Evolutionary conservation across 2,113 vertebrate species (phyloP).

Genomic region (Grallaria varia): DNA sequence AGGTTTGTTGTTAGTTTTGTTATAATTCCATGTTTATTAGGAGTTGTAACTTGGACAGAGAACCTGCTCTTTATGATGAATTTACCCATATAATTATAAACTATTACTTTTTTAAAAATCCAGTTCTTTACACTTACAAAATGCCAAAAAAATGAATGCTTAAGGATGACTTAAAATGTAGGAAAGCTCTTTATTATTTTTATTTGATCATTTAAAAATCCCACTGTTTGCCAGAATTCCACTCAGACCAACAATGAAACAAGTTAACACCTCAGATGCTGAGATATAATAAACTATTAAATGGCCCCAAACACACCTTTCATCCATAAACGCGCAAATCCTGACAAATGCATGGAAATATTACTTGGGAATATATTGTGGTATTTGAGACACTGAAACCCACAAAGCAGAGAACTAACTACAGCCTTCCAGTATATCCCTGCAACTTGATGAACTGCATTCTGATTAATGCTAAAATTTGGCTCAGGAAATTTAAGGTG

Average conservation of each 20-base stretch:
- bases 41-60: background rate
- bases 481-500: conserved; percentile 7
- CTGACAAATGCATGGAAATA: background rate
- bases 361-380: background rate
- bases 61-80: background rate
- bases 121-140: background rate
- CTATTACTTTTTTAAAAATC: background rate
- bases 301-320: background rate
- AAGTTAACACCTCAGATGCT: conserved; percentile 20
- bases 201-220: conserved; percentile 34
- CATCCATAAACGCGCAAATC: background rate
- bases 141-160: background rate
- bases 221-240: background rate
- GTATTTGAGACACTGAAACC: background rate
- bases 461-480: conserved; percentile 27
- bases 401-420: background rate
- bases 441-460: background rate
- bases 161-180: background rate
- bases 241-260: background rate
- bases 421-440: background rate
- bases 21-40: conserved; percentile 29
- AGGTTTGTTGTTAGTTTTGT: conserved; percentile 42
- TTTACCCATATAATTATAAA: conserved; percentile 6
- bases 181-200: conserved; percentile 28
- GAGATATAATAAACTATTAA: background rate